phyloP scores from a whole-genome alignment of 2,888 invertebrate species.

The Pimpla rufipes region DNA sequence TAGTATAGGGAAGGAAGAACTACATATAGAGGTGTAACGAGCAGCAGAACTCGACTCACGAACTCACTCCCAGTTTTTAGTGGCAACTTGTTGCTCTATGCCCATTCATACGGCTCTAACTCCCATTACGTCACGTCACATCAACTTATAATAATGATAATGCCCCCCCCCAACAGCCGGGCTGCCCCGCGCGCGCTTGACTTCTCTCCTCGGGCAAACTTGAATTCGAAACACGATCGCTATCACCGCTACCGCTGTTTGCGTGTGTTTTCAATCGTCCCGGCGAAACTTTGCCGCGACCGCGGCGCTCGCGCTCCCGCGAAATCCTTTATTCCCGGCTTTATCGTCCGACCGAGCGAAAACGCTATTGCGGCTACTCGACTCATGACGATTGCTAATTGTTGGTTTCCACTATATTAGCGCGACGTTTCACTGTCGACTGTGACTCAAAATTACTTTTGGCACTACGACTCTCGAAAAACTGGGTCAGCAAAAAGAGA shows the following conservation, averaged over 20 bases:
- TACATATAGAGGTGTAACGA: conserved; percentile 86
- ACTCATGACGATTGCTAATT: no score
- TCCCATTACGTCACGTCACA: conserved; percentile 86
- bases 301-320: no score
- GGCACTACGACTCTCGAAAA: no score
- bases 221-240: conserved; percentile 81
- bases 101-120: conserved; percentile 86
- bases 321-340: no score
- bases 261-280: conserved; percentile 1
- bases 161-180: conserved; percentile 73
- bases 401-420: no score
- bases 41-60: conserved; percentile 85
- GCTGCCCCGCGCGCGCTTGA: conserved; percentile 52
- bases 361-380: no score
- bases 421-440: no score
- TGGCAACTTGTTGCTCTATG: conserved; percentile 86
- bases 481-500: no score
- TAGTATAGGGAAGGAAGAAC: conserved; percentile 85
- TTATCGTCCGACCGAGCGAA: no score
- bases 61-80: conserved; percentile 86
- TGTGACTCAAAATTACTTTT: no score
- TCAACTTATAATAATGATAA: conserved; percentile 86
- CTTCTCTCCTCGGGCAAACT: conserved; percentile 70
- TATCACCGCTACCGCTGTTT: conserved; percentile 53
- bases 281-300: no score